Conservation (phyloP, 2,797 vertebrate species). For the Cyclura pinguis region DNA sequence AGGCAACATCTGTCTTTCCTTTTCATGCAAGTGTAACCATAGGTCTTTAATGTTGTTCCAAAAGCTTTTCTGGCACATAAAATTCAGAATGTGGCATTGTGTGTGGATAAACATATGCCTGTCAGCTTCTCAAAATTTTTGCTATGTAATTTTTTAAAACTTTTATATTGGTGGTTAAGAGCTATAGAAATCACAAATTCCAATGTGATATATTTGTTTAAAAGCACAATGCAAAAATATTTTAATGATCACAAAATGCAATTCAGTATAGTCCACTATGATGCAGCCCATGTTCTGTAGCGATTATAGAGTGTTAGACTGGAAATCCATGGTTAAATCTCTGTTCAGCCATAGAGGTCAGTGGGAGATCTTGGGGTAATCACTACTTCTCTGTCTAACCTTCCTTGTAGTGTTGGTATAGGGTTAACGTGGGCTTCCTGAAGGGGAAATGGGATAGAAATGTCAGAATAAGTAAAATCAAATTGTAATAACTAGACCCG, state of each 20-base stretch:
- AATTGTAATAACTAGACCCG: not conserved
- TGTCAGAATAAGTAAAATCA: not conserved
- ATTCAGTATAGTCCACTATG: not conserved
- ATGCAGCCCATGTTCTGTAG: not conserved
- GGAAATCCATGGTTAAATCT: not conserved
- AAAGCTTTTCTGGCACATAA: slow-evolving; percentile 3
- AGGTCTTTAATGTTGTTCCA: slow-evolving; percentile 23
- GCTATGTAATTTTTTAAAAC: not conserved
- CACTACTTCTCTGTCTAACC: not conserved
- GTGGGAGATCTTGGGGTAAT: not conserved
- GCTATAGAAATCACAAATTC: not conserved
- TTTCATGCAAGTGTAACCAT: slow-evolving; percentile 7
- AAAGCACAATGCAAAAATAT: not conserved
- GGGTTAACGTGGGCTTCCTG: not conserved
- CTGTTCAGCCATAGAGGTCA: not conserved
- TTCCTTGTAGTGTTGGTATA: not conserved
- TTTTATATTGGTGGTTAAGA: not conserved
- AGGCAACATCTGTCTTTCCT: slow-evolving; percentile 30
- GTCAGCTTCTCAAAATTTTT: not conserved
- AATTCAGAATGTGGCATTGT: not conserved
- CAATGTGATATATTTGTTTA: not conserved
- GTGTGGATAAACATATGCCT: not conserved
- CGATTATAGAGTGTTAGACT: not conserved
- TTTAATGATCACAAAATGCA: not conserved
- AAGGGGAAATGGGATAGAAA: not conserved